These are phyloP conservation scores for Porphyrio hochstetteri DNA, from an alignment of 2,113 vertebrate genomes.

Conservation along the genomic window DNA sequence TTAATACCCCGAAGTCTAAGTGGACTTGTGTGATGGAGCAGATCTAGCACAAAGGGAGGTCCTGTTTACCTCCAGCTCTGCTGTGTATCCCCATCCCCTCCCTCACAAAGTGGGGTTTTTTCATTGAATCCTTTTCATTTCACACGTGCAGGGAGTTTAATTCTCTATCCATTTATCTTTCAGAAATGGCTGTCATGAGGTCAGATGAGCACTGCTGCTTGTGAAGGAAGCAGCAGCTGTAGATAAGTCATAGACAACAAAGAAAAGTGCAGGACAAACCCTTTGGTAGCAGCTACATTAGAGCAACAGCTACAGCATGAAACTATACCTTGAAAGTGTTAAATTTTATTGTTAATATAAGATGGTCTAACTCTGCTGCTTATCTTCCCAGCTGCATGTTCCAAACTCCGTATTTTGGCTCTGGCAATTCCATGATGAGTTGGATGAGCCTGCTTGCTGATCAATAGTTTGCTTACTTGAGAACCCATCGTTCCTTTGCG, in stretches of 20 bases:
- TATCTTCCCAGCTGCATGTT: not conserved
- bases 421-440: not conserved
- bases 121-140: not conserved
- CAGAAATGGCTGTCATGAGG: not conserved
- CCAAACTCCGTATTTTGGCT: not conserved
- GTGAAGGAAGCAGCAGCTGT: not conserved
- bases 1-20: not conserved
- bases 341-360: not conserved
- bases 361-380: not conserved
- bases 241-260: not conserved
- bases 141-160: not conserved
- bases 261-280: not conserved
- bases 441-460: not conserved
- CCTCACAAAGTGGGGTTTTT: not conserved
- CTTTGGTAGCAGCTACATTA: not conserved
- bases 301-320: not conserved
- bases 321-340: not conserved
- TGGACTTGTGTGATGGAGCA: not conserved
- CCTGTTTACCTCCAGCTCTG: not conserved
- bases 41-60: not conserved
- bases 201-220: not conserved
- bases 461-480: not conserved
- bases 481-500: not conserved
- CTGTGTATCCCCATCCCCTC: not conserved
- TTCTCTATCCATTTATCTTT: not conserved